These are phyloP conservation scores for Cheilosia grossa DNA, from an alignment of 2,888 invertebrate genomes.

Conservation along the genomic window DNA sequence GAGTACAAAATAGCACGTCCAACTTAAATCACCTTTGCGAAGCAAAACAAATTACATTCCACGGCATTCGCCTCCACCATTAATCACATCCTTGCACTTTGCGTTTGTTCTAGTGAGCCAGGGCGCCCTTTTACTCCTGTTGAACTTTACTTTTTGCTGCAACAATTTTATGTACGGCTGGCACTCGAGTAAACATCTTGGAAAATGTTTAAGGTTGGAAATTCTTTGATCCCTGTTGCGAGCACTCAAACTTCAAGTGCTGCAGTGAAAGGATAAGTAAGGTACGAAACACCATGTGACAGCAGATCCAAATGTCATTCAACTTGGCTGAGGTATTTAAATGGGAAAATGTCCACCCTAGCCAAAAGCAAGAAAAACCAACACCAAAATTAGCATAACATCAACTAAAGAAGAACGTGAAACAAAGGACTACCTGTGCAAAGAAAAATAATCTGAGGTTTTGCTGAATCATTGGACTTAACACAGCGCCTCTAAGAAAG, in stretches of 20 bases:
- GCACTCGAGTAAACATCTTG: conserved; percentile 24
- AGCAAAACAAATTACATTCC: conserved; percentile 10
- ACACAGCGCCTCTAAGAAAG: conserved; percentile 7
- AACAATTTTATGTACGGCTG: neutral
- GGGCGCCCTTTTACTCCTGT: conserved; percentile 4
- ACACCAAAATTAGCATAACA: conserved; percentile 15
- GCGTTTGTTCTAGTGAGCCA: conserved; percentile 15
- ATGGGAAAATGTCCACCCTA: conserved; percentile 17
- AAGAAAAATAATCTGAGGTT: conserved; percentile 11
- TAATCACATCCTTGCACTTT: conserved; percentile 39
- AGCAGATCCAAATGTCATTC: conserved; percentile 27
- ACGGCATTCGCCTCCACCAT: conserved; percentile 6
- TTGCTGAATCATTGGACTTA: conserved; percentile 27
- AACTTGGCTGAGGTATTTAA: conserved; percentile 25
- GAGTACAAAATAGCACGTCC: conserved; percentile 23
- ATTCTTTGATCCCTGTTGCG: conserved; percentile 10
- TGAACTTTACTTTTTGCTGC: conserved; percentile 30
- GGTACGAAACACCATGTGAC: neutral
- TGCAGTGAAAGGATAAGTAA: neutral
- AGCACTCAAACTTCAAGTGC: neutral
- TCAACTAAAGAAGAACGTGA: neutral
- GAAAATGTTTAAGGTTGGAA: conserved; percentile 14
- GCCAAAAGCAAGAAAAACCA: conserved; percentile 3
- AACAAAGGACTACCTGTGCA: conserved; percentile 32
- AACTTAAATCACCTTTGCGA: conserved; percentile 11